A percentile compares a stretch with the other conserved stretches of the same genome.
Evolutionary conservation across 2,888 invertebrate genomes (phyloP).

Genomic region (Trichacis sp.): DNA sequence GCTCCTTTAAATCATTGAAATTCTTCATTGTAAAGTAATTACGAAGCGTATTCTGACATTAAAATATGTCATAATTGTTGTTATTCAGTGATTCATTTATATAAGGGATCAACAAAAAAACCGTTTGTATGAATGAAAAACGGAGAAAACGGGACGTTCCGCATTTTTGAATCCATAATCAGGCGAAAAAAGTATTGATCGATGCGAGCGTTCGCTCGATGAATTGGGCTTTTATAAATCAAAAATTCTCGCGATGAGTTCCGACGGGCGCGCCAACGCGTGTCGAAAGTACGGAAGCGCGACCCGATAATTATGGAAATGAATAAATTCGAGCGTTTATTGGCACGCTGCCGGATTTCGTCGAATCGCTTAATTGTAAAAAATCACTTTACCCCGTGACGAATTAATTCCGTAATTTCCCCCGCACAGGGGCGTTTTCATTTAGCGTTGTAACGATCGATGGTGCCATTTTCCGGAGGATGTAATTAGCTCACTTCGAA

Average conservation of each 20-base stretch:
- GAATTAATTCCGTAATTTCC: neutral
- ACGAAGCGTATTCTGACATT: no score
- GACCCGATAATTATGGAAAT: slow-evolving; percentile 14
- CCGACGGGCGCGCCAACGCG: slow-evolving; percentile 5
- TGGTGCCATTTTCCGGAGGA: no score
- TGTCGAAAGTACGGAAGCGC: slow-evolving; percentile 7
- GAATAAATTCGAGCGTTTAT: slow-evolving; percentile 21
- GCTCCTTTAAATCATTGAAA: no score
- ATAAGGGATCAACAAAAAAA: no score
- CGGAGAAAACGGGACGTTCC: no score
- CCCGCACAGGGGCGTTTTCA: neutral
- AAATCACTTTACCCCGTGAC: neutral
- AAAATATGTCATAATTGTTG: no score
- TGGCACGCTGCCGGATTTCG: slow-evolving; percentile 18
- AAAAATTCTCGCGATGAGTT: slow-evolving; percentile 9
- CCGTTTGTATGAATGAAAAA: no score
- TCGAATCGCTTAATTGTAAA: slow-evolving; percentile 4
- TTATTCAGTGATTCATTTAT: no score
- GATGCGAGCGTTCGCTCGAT: neutral
- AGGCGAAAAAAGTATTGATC: neutral
- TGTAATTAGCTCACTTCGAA: no score
- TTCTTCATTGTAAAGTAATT: no score
- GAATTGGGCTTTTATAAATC: slow-evolving; percentile 5
- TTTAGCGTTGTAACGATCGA: neutral
- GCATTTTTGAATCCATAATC: no score